Evolutionary conservation across 2,888 invertebrate genomes (phyloP).

Genomic region (Drosophila silvestris): DNA sequence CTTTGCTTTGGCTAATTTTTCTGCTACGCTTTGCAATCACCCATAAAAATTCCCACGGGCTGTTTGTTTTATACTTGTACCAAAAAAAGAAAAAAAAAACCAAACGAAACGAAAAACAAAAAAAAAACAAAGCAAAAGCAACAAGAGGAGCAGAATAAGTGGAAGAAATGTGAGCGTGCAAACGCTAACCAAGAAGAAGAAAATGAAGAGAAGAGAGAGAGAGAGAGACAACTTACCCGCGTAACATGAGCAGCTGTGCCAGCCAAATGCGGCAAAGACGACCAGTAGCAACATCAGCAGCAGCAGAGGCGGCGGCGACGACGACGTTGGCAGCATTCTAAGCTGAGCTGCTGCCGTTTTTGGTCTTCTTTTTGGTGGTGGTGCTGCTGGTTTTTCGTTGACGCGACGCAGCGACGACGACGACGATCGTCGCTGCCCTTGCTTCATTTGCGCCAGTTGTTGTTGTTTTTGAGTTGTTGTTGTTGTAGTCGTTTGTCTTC

Average conservation of each 20-base stretch:
- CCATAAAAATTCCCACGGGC: slow-evolving; percentile 68
- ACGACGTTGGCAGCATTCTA: slow-evolving; percentile 48
- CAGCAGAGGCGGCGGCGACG: slow-evolving; percentile 30
- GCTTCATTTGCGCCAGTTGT: slow-evolving; percentile 66
- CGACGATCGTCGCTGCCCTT: slow-evolving; percentile 68
- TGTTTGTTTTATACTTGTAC: slow-evolving; percentile 73
- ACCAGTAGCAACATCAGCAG: slow-evolving; percentile 51
- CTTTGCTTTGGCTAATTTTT: slow-evolving; percentile 43
- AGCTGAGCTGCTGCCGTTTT: slow-evolving; percentile 38
- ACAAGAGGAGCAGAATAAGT: slow-evolving; percentile 34
- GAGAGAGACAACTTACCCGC: slow-evolving; percentile 69
- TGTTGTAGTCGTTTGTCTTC: slow-evolving; percentile 14
- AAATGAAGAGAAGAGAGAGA: background rate
- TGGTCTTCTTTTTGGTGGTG: slow-evolving; percentile 18
- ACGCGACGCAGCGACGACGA: slow-evolving; percentile 72
- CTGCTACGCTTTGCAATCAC: slow-evolving; percentile 43
- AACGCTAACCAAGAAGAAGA: background rate
- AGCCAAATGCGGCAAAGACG: slow-evolving; percentile 54
- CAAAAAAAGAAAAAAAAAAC: slow-evolving; percentile 3
- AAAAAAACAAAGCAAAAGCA: slow-evolving; percentile 27
- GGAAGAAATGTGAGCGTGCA: slow-evolving; percentile 26
- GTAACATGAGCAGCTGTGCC: slow-evolving; percentile 76
- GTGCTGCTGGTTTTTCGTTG: slow-evolving; percentile 40
- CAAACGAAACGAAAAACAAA: slow-evolving; percentile 25
- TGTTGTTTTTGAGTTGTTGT: slow-evolving; percentile 38